Evolutionary conservation across 2,888 invertebrate genomes (phyloP).

Genomic region (Tetropium fuscum): DNA sequence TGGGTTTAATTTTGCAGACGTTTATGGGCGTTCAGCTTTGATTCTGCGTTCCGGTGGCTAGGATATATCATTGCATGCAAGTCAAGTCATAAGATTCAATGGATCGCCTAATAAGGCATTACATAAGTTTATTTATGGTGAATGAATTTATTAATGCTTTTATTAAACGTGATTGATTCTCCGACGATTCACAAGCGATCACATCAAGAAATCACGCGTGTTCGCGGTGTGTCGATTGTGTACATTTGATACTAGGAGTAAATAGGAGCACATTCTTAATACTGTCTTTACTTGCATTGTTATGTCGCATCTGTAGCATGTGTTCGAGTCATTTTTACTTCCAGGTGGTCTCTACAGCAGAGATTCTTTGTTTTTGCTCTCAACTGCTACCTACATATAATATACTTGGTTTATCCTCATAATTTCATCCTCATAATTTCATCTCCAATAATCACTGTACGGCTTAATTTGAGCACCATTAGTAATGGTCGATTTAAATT

Average conservation of each 20-base stretch:
- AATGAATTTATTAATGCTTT: slow-evolving; percentile 40
- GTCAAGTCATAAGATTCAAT: slow-evolving; percentile 41
- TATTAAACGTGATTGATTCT: slow-evolving; percentile 35
- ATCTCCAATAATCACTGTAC: too few relatives aligned
- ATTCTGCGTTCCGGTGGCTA: slow-evolving; percentile 38
- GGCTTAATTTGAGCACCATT: too few relatives aligned
- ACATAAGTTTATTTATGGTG: slow-evolving; percentile 43
- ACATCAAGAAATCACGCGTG: slow-evolving; percentile 31
- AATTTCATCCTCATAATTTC: too few relatives aligned
- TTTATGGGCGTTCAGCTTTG: slow-evolving; percentile 44
- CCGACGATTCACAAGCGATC: slow-evolving; percentile 26
- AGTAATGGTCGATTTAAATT: too few relatives aligned
- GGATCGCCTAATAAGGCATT: slow-evolving; percentile 46
- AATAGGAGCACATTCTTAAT: slow-evolving; percentile 5
- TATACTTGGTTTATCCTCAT: too few relatives aligned
- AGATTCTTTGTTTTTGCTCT: too few relatives aligned
- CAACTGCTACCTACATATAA: too few relatives aligned
- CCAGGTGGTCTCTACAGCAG: too few relatives aligned
- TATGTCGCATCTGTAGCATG: too few relatives aligned
- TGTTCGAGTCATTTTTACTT: too few relatives aligned
- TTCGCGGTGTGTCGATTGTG: slow-evolving; percentile 12
- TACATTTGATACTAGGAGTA: slow-evolving; percentile 2
- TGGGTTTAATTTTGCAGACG: slow-evolving; percentile 40
- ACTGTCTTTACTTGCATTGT: too few relatives aligned
- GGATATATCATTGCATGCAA: slow-evolving; percentile 32